Evolutionary conservation across 1,140 invertebrate genomes (phyloP).

Genomic region (Leucophenga varia): DNA sequence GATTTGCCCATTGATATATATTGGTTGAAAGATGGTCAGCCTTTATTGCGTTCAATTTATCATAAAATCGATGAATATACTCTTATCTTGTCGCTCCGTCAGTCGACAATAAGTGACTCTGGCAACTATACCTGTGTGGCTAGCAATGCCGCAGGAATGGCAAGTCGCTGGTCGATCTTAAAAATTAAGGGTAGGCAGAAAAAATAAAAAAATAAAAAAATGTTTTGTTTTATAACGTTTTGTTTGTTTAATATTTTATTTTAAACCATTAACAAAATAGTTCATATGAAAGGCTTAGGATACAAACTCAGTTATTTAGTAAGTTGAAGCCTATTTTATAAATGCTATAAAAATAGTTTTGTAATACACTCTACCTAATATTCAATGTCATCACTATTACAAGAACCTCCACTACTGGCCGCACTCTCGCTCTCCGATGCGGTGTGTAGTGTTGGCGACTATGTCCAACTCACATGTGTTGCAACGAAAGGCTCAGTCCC

Average conservation of each 20-base stretch:
- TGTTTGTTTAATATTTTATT: too few relatives aligned
- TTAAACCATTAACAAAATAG: too few relatives aligned
- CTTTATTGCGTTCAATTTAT: conserved; percentile 42
- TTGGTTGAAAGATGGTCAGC: conserved; percentile 62
- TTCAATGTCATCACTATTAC: too few relatives aligned
- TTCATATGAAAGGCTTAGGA: conserved; percentile 14
- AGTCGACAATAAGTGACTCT: conserved; percentile 63
- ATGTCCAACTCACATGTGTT: conserved; percentile 69
- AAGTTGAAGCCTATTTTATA: too few relatives aligned
- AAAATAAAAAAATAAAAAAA: background rate
- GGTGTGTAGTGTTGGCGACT: conserved; percentile 73
- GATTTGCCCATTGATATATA: conserved; percentile 69
- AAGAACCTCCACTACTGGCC: conserved; percentile 75
- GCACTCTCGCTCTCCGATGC: conserved; percentile 75
- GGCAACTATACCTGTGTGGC: conserved; percentile 71
- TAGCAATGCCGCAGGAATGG: conserved; percentile 66
- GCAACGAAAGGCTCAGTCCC: conserved; percentile 72
- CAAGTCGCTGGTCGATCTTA: conserved; percentile 60
- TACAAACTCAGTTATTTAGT: too few relatives aligned
- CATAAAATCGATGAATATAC: conserved; percentile 61
- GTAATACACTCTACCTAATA: too few relatives aligned
- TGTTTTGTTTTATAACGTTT: conserved; percentile 5
- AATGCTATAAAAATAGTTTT: too few relatives aligned
- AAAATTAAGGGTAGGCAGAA: conserved; percentile 61
- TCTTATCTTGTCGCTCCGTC: conserved; percentile 73